Conservation (phyloP, 2,888 invertebrate genomes). For the Cantharis rufa region DNA sequence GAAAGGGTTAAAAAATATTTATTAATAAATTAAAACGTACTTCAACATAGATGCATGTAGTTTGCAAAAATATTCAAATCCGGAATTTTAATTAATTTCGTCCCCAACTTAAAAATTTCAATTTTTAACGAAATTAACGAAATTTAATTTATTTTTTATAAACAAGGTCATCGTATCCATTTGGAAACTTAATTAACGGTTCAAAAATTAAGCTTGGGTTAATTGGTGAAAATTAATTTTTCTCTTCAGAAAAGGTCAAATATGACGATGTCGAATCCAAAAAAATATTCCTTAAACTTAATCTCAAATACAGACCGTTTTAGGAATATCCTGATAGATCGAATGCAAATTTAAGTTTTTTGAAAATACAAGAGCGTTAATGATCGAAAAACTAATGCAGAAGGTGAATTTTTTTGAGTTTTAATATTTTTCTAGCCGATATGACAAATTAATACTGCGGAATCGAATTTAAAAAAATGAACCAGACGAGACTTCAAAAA, state of each 20-base stretch:
- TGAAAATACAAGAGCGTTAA: not conserved
- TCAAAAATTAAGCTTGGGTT: too few species aligned
- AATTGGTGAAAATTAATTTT: too few species aligned
- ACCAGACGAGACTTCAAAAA: not conserved
- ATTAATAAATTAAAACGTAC: not conserved
- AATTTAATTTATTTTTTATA: too few species aligned
- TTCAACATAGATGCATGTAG: not conserved
- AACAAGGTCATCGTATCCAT: too few species aligned
- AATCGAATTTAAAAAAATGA: not conserved
- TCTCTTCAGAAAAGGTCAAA: not conserved
- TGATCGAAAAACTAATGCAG: not conserved
- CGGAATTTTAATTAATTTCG: not conserved
- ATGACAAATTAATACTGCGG: not conserved
- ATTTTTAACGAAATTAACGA: too few species aligned
- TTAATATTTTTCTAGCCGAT: not conserved
- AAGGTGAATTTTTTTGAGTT: not conserved
- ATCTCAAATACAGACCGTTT: too few species aligned
- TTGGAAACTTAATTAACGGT: too few species aligned
- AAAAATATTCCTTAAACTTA: too few species aligned
- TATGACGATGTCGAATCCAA: not conserved
- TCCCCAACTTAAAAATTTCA: not conserved
- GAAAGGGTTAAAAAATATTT: slow-evolving; percentile 8
- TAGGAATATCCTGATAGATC: too few species aligned
- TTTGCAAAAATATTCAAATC: not conserved
- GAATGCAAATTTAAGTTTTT: not conserved